Evolutionary conservation across 2,888 invertebrate species (phyloP), one percentile per base, ranked within the genome.

Genomic region (Congeria kusceri): DNA sequence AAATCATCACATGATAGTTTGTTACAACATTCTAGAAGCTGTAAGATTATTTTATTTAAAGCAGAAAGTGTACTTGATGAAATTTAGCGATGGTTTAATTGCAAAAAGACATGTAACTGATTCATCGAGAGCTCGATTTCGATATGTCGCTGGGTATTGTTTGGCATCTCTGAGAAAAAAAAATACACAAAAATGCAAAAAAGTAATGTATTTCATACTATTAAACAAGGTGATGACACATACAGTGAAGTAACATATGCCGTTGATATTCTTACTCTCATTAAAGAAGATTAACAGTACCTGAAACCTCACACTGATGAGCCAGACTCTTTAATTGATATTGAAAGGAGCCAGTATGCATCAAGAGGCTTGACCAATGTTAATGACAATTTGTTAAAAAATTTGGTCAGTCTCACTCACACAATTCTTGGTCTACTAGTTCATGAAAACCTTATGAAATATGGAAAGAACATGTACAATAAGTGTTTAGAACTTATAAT

Each of bases 101-200:
- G 18, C 18, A 1, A 68, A 58, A 64, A 56, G 75, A 28, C 25
- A 64, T 20, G 23, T 64, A 0, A 75, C 68, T 13, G 29, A 68
- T 75, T 44, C 68, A 20, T 64, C 63, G 4, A 68, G 39, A 27
- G 68, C 75, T 20, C 1, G 75, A 23, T 47, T 75, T 11, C 27
- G 68, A 3, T 75, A 75, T 49, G 68, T 75, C 47, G 68, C 63
- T 47, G 75, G 75, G 1, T 75, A 68, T 39, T 68, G 75, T 47
- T 0, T 75, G 5, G 56, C 75, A 5, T 46, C 46, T 25, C 32
- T 75, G n/a, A 68, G 68, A 61, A 29, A 23, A 75, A 68, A 49
- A 62, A 58, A 25, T 75, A 70, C 18, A 20, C 25, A 1, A 61
- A 44, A 53, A 47, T 27, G 28, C 28, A 66, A 57, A 58, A 44